These are phyloP conservation scores for Volucella zonaria DNA, from an alignment of 2,888 invertebrate species.

Conservation along the genomic window DNA sequence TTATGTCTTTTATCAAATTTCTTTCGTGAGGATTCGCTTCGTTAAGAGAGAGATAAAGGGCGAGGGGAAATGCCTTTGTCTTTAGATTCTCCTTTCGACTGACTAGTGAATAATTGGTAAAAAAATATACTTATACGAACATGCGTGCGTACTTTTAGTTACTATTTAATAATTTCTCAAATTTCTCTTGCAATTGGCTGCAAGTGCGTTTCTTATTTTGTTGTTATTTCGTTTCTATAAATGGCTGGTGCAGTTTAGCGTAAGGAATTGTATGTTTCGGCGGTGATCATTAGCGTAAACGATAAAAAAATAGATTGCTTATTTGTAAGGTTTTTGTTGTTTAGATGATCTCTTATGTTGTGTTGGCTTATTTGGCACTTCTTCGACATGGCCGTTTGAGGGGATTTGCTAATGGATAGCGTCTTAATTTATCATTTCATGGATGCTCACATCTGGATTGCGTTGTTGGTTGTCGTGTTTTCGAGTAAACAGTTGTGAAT, in stretches of 20 bases:
- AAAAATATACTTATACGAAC: constrained; percentile 42
- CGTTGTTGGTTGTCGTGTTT: constrained; percentile 23
- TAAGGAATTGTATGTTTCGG: constrained; percentile 52
- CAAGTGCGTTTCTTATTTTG: not conserved
- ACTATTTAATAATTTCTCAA: constrained; percentile 6
- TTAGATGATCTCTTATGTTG: constrained; percentile 57
- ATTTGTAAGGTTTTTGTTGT: constrained; percentile 45
- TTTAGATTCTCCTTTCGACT: constrained; percentile 58
- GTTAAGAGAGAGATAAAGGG: constrained; percentile 22
- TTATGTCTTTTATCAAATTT: constrained; percentile 51
- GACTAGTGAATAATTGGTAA: constrained; percentile 69
- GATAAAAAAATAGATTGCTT: constrained; percentile 63
- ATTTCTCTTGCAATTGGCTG: not conserved
- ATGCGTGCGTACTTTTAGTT: constrained; percentile 15
- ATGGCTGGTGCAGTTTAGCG: constrained; percentile 47
- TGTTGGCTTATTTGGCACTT: constrained; percentile 72
- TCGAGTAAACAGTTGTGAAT: constrained; percentile 8
- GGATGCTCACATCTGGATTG: constrained; percentile 40
- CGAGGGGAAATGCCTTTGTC: constrained; percentile 20
- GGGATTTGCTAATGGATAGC: constrained; percentile 53
- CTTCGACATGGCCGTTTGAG: constrained; percentile 71
- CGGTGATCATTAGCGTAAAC: constrained; percentile 59
- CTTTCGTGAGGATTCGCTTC: constrained; percentile 48
- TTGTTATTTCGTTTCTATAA: constrained; percentile 30
- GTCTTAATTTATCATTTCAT: constrained; percentile 46